Conservation (phyloP, 1,140 invertebrate species). For the Oedothorax gibbosus region DNA sequence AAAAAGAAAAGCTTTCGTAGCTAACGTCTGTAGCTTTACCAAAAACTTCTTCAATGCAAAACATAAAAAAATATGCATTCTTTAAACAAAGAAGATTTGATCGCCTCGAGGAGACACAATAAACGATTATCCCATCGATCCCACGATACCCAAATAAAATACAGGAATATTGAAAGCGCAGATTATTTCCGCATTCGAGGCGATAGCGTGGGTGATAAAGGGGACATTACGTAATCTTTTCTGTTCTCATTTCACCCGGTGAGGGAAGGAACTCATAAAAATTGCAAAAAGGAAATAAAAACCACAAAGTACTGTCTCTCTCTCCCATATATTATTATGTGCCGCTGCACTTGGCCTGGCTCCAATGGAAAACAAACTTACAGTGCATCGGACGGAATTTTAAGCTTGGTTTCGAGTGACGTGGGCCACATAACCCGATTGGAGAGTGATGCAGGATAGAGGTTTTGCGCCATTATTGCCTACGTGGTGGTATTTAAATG, state of each 20-base stretch:
- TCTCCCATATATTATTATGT: conserved; percentile 35
- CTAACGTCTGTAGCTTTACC: background rate
- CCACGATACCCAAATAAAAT: background rate
- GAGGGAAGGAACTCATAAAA: conserved; percentile 37
- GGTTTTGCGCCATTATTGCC: conserved; percentile 11
- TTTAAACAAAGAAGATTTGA: background rate
- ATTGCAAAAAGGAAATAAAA: conserved; percentile 28
- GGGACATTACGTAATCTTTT: conserved; percentile 40
- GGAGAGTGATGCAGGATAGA: background rate
- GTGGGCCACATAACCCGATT: conserved; percentile 1
- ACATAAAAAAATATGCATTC: conserved; percentile 6
- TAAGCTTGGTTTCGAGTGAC: conserved; percentile 9
- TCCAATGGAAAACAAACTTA: conserved; percentile 38
- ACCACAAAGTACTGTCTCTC: background rate
- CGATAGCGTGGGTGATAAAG: conserved; percentile 27
- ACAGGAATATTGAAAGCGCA: conserved; percentile 42
- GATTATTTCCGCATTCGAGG: conserved; percentile 46
- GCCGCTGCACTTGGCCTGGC: conserved; percentile 28
- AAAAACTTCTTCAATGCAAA: background rate
- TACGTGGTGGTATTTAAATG: background rate
- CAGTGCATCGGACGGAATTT: conserved; percentile 22
- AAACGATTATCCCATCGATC: conserved; percentile 26
- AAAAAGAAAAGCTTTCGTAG: no score
- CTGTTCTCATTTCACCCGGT: conserved; percentile 17
- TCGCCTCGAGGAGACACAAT: background rate